phyloP scores from a whole-genome alignment of 2,888 invertebrate species.

The Meandrusa payeni region DNA sequence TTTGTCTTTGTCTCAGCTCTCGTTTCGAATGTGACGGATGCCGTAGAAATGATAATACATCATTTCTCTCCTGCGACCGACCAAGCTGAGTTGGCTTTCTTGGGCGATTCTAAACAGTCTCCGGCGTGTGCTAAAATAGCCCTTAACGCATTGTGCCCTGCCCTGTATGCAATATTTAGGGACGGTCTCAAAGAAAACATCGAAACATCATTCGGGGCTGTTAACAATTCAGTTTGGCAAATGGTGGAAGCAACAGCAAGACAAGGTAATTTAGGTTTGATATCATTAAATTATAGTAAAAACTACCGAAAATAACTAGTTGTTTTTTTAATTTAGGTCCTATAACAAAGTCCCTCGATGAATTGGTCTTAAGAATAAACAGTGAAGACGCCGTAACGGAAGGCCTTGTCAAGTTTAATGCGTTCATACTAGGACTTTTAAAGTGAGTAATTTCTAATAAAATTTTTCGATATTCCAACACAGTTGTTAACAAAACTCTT shows the following conservation, averaged over 20 bases:
- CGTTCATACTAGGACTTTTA: conserved; percentile 91
- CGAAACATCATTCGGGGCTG: conserved; percentile 92
- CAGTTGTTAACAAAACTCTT: no score
- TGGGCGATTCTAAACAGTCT: conserved; percentile 81
- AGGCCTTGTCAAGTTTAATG: conserved; percentile 92
- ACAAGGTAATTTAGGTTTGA: conserved; percentile 78
- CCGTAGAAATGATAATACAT: conserved; percentile 87
- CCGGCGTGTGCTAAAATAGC: conserved; percentile 87
- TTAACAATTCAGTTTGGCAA: conserved; percentile 94
- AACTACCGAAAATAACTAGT: no score
- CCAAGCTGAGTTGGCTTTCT: conserved; percentile 79
- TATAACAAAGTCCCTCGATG: conserved; percentile 90
- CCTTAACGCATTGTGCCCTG: conserved; percentile 89
- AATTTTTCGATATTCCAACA: neutral
- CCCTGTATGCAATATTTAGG: conserved; percentile 90
- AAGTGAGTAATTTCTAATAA: conserved; percentile 81
- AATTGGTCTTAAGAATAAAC: conserved; percentile 90
- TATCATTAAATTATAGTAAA: no score
- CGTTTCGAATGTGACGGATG: conserved; percentile 86
- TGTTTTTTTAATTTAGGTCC: conserved; percentile 76
- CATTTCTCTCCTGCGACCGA: conserved; percentile 85
- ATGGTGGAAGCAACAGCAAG: conserved; percentile 93
- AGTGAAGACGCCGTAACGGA: conserved; percentile 91
- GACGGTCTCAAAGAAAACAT: conserved; percentile 91
- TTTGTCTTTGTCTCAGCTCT: no score